Conservation (phyloP, 2,797 vertebrate species). For the Erpetoichthys calabaricus region DNA sequence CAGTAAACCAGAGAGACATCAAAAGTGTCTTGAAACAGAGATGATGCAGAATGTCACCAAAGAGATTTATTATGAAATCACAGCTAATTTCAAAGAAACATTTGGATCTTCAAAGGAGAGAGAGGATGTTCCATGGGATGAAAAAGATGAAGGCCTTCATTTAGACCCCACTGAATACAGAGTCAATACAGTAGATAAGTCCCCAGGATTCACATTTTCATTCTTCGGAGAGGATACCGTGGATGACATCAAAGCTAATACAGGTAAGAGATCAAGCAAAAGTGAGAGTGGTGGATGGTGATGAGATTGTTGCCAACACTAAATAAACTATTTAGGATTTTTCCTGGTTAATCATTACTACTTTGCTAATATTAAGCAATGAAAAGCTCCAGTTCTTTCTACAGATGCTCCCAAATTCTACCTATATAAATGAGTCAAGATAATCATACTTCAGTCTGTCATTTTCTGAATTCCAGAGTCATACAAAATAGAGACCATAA, state of each 20-base stretch:
- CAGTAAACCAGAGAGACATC: slow-evolving; percentile 66
- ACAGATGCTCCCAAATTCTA: too few relatives aligned
- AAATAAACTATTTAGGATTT: too few relatives aligned
- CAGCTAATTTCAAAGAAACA: slow-evolving; percentile 61
- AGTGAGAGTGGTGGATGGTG: too few relatives aligned
- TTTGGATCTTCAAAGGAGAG: slow-evolving; percentile 42
- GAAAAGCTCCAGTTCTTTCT: too few relatives aligned
- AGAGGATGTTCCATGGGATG: slow-evolving; percentile 29
- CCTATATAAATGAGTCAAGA: too few relatives aligned
- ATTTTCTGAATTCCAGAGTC: slow-evolving; percentile 33
- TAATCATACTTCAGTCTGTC: too few relatives aligned
- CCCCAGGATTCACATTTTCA: slow-evolving; percentile 62
- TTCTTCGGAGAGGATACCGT: slow-evolving; percentile 56
- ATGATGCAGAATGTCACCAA: slow-evolving; percentile 74
- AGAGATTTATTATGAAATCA: slow-evolving; percentile 65
- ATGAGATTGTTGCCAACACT: too few relatives aligned
- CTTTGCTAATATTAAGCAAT: too few relatives aligned
- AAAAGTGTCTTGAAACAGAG: slow-evolving; percentile 59
- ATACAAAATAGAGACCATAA: slow-evolving; percentile 52
- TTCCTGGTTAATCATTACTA: too few relatives aligned
- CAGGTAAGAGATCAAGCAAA: slow-evolving; percentile 39
- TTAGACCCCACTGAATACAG: neutral
- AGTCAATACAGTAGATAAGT: slow-evolving; percentile 16
- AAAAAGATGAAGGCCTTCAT: slow-evolving; percentile 7
- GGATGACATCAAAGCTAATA: slow-evolving; percentile 21